Base-by-base conservation (phyloP, 2,888 invertebrate genomes). In the Gandaritis pyraliata region DNA sequence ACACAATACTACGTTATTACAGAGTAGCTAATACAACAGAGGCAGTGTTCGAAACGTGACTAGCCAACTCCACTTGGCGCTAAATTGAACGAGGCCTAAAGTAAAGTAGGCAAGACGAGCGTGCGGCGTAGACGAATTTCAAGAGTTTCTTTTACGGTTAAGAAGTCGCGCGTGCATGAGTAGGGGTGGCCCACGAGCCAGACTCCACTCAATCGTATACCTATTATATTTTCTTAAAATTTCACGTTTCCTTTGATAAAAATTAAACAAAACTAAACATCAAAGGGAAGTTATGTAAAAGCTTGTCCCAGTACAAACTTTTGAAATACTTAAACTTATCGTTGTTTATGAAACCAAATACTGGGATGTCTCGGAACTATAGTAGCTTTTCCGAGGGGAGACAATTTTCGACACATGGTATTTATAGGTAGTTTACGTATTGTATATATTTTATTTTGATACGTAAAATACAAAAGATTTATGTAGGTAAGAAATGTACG, bases 101-200 rank as follows among this genome's bases (percentile, higher is more conserved):
- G 78, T 79, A 80, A 77, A 82, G 81, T 78, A 82, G 80, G 72
- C 75, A 73, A 79, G 77, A 70, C 74, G 77, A 80, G 80, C 77
- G 77, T 52, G 75, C 76, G 82, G 76, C 81, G 86, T 86, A 85
- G 86, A 87, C 86, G 86, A 87, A 87, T 82, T 84, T 87, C 78
- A 79, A 88, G 88, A 75, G 86, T 82, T 86, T 86, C 86, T 86
- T 86, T 87, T 82, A 83, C 76, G 74, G 81, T 82, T 82, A 82
- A 87, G 85, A 81, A 76, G 82, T 72, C 79, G 87, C 78, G 86
- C 88, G 88, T 87, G 88, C 87, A 87, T 64, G 88, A 87, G 87
- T 80, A 79, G 73, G 73, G 70, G 55, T 51, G 65, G 58, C 62
- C 70, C 70, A 53, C 63, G 63, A 53, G 47, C 61, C 54, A 64